Evolutionary conservation across 2,888 invertebrate species (phyloP), one percentile per base, ranked within the genome.

Genomic region (Argynnis bischoffii): DNA sequence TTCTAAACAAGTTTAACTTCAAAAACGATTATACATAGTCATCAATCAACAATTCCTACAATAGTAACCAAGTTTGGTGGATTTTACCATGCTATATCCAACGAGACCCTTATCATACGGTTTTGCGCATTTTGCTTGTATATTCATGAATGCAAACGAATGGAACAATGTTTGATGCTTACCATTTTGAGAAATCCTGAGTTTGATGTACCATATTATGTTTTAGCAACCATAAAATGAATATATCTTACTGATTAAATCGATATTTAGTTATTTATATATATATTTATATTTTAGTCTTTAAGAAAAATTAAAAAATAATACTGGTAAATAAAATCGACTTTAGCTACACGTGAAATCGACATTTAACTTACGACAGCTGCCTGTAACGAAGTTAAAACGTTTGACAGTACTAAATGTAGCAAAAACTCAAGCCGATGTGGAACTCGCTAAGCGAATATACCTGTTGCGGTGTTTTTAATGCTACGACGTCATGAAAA

Each of bases 41-140:
- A 41, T 8, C 8, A 41, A 41, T 41, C 4, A 8, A 11, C 8
- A 41, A 41, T 11, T 41, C 11, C 35, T 35, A 6, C 8, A 35
- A 8, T 8, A n/a, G n/a, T n/a, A n/a, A n/a, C 2, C 1, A 59
- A 59, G 26, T 13, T 48, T 16, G 31, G 13, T 16, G 13, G 47
- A 47, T 47, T 21, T 48, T 26, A 41, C 35, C 21, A 47, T 48
- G 4, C 6, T 47, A 47, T 59, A 47, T 61, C 31, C 50, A 85
- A 84, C 81, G 79, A 81, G 78, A 86, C 84, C 86, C 86, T 86
- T 84, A 85, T 87, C 86, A 84, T 83, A 83, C 80, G 80, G 83
- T 86, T 83, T 80, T 80, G 77, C 77, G 75, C 75, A 82, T 83
- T 84, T 81, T 84, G 21, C 63, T 59, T 61, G 55, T 57, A 63